Evolutionary conservation across 2,888 invertebrate species (phyloP), one percentile per base, ranked within the genome.

Genomic region (Ichneumon xanthorius): DNA sequence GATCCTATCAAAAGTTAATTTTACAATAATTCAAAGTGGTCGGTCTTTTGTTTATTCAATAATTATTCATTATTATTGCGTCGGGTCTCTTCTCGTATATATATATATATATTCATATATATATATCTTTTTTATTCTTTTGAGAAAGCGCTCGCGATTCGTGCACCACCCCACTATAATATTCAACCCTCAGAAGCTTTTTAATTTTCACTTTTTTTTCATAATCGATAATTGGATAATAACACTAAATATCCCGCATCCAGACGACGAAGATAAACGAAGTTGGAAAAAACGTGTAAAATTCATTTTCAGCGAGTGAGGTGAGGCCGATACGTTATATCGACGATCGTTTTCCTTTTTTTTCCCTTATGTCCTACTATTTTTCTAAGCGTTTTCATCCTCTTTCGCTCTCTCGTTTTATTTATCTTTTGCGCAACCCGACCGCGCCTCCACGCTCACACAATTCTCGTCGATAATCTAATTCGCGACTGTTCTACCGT

Each of bases 1-100:
- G 73, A 86, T 86, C 65, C 86, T 87, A 87, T 88, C 84, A 85
- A 88, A 88, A 87, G 71, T 86, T 84, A 82, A 85, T 84, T 87
- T 87, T 77, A 80, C 61, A 80, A 84, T 85, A 82, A 79, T 86
- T 84, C 82, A 84, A 84, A 87, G 87, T 88, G 88, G 88, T 88
- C 88, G 86, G 82, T 88, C 84, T 82, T 77, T 80, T 55, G 63
- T 84, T 77, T 61, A 67, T 76, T 75, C 71, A 72, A 83, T 85
- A 81, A 78, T 78, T 80, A 67, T 85, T 72, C 82, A 77, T 80
- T 73, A 53, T 82, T 87, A 82, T 86, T 78, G 82, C 80, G 80
- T 85, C 68, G 76, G 58, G 58, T 63, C 73, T 71, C 71, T 50
- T 63, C 63, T 76, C 70, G 40, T 68, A 55, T 80, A 63, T 50